Evolutionary conservation across 2,797 vertebrate genomes (phyloP).

Genomic region (Sebastes kiyomatsui): DNA sequence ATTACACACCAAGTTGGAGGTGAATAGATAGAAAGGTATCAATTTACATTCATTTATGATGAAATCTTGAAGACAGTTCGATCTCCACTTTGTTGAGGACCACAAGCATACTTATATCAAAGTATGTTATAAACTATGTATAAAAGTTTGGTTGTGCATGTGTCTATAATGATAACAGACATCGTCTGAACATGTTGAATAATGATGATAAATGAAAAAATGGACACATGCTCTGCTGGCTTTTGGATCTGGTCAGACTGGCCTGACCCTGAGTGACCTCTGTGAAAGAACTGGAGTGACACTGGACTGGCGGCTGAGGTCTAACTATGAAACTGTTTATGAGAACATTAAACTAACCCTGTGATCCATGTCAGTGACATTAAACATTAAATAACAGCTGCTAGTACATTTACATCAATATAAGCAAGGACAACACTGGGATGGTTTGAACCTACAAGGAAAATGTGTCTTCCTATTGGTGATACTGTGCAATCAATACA

Average conservation of each 20-base stretch:
- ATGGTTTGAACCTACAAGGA: neutral
- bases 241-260: neutral
- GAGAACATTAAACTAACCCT: neutral
- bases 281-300: neutral
- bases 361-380: neutral
- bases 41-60: neutral
- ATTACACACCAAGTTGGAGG: neutral
- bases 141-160: neutral
- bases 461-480: neutral
- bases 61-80: neutral
- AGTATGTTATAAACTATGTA: neutral
- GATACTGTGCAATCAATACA: neutral
- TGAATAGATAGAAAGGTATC: neutral
- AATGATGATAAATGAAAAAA: neutral
- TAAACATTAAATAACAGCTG: neutral
- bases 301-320: neutral
- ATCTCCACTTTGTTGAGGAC: neutral
- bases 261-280: neutral
- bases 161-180: neutral
- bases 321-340: neutral
- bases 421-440: neutral
- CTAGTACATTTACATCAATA: neutral
- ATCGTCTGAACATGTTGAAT: neutral
- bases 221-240: neutral
- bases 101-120: neutral